Conservation (phyloP, 2,113 vertebrate species). For the Brevimyrus niger region DNA sequence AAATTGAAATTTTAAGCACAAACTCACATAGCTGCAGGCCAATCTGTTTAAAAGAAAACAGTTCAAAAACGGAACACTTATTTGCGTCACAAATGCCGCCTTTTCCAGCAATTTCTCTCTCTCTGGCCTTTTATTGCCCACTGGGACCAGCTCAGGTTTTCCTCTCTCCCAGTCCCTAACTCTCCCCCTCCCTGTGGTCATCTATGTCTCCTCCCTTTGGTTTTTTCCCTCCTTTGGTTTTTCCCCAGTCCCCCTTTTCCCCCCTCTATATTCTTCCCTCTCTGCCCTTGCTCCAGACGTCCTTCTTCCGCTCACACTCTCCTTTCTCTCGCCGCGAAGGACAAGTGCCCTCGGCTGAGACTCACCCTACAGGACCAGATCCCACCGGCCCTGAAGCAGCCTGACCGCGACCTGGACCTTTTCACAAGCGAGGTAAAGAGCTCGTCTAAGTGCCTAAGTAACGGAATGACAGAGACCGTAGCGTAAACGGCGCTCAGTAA, state of each 20-base stretch:
- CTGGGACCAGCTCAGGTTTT: slow-evolving; percentile 24
- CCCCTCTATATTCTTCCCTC: background rate
- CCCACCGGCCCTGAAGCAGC: slow-evolving; percentile 15
- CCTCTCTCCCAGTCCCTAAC: background rate
- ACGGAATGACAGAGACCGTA: background rate
- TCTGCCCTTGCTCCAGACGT: slow-evolving; percentile 33
- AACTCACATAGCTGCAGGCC: slow-evolving; percentile 2
- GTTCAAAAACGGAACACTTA: slow-evolving; percentile 49
- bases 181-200: background rate
- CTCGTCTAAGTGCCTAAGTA: background rate
- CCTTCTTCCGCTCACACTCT: slow-evolving; percentile 39
- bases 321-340: slow-evolving; percentile 48
- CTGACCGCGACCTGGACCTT: background rate
- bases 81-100: slow-evolving; percentile 30
- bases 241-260: slow-evolving; percentile 17
- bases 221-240: slow-evolving; percentile 23
- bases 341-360: slow-evolving; percentile 65
- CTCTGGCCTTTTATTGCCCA: slow-evolving; percentile 20
- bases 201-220: slow-evolving; percentile 35
- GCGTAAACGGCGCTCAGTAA: background rate
- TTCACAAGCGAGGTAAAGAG: background rate
- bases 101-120: slow-evolving; percentile 25
- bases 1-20: slow-evolving; percentile 38
- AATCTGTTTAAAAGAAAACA: slow-evolving; percentile 19
- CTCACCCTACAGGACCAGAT: slow-evolving; percentile 72